Evolutionary conservation across 2,113 vertebrate species (phyloP), one percentile per base, ranked within the genome.

Genomic region (Actenoides lindsayi): DNA sequence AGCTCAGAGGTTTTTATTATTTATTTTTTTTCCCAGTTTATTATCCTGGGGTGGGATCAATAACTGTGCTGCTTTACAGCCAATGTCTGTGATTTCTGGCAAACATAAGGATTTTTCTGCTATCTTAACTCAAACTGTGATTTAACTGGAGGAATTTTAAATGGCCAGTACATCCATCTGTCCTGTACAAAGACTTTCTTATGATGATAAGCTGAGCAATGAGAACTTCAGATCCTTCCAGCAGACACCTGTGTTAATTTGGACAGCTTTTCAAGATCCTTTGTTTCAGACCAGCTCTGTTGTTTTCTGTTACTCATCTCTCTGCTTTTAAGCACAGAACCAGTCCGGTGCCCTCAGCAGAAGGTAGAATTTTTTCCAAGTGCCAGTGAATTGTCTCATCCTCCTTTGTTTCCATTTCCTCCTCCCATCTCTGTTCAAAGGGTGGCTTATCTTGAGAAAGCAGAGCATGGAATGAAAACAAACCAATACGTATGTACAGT

Each of bases 71-170:
- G 48, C 48, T 75, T 84, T 75, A n/a, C 27, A 37, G 68, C 74
- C 44, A 28, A 20, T 19, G 67, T 27, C 64, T 93, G 65, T 87
- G 82, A 50, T 79, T 87, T 65, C 65, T 83, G 70, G 54, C 37
- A 76, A 96, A 39, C 41, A 12, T 41, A 62, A 90, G 51, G 57
- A 80, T 37, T 89, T 84, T 81, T 71, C 84, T 84, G 73, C 69
- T 89, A 25, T 65, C 67, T 93, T 90, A 91, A 91, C 70, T 44
- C 81, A 76, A 82, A 62, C 57, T 76, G 62, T 2, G 1, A 39
- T 82, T 93, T 89, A 94, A 93, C 91, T 87, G 89, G 89, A 68
- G 73, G 76, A 78, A 89, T 94, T 91, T 41, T 23, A 79, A 95
- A 33, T 9, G 5, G 54, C 88, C 81, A 41, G 85, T 87, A 44